Base-by-base conservation (phyloP, 2,888 invertebrate species). In the Helobdella robusta region DNA sequence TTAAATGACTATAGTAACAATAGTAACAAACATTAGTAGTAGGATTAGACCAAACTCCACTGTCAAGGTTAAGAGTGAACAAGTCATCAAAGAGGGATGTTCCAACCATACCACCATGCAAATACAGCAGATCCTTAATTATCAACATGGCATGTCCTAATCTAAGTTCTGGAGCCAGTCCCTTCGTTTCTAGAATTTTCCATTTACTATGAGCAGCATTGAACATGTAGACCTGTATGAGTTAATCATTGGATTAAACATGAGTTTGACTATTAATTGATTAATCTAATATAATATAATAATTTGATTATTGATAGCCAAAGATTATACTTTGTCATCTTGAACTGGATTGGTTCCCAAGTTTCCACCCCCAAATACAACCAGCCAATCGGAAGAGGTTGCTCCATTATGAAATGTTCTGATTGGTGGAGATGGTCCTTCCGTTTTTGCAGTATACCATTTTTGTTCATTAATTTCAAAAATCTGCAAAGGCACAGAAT, bases 141-240 rank as follows among this genome's bases (percentile, higher is more conserved):
- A 73, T 72, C 64, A 75, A 73, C 73, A 78, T 75, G 25, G 75
- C 69, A 71, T 79, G 79, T 58, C 79, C 79, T 69, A 78, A 78
- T 8, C 79, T 71, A 1, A 77, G 75, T 64, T 77, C 76, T 4
- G 79, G 79, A 0, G 76, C 70, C 59, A 75, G 74, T 2, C 78
- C 78, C 46, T 70, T 68, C 5, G 74, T 68, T 44, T 70, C 69
- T 4, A 77, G 66, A 5, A 70, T 73, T n/a, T 71, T 68, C 79
- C 79, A 79, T 5, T 73, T 64, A 32, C 70, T 66, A 2, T 73
- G 71, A 6, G 67, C 59, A 1, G 73, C 70, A 68, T 78, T 74
- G 63, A 74, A 76, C 54, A 71, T 72, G 68, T 78, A 75, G 34
- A 78, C 76, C 67, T 77, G 73, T 36, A 76, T 62, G 65, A 56